Conservation (phyloP, 2,888 invertebrate genomes). For the Eupithecia tripunctaria region DNA sequence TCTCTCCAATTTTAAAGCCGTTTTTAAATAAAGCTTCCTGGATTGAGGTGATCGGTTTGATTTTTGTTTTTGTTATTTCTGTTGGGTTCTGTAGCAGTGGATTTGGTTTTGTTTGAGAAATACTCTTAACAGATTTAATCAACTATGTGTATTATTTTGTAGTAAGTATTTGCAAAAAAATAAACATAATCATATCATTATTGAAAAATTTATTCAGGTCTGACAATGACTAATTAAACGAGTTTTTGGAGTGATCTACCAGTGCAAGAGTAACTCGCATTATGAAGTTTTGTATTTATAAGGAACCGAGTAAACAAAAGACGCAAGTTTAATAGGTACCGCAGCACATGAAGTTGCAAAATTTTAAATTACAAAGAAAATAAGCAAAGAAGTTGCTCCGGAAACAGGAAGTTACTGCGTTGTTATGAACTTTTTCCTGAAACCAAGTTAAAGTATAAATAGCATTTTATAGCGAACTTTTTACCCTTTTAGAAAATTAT, state of each 20-base stretch:
- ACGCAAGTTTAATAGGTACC: constrained; percentile 54
- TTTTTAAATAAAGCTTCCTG: constrained; percentile 58
- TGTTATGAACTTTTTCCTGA: constrained; percentile 69
- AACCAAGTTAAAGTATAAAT: constrained; percentile 65
- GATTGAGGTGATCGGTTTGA: constrained; percentile 46
- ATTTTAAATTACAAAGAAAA: constrained; percentile 78
- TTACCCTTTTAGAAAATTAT: constrained; percentile 43
- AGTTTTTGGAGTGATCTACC: no score
- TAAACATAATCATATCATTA: not conserved
- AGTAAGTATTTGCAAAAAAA: not conserved
- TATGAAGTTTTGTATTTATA: not conserved
- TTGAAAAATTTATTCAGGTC: not conserved
- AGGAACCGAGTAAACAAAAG: constrained; percentile 45
- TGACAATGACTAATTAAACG: not conserved
- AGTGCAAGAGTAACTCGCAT: no score
- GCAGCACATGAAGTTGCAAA: constrained; percentile 64
- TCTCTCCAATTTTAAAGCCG: constrained; percentile 66
- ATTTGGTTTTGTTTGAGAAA: not conserved
- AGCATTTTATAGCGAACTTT: constrained; percentile 50
- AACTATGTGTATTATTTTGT: not conserved
- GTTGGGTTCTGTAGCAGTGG: constrained; percentile 15
- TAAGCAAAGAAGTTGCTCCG: constrained; percentile 60
- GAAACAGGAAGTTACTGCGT: constrained; percentile 66
- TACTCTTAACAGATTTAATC: not conserved
- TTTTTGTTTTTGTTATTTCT: constrained; percentile 28